These are phyloP conservation scores for Rhynchomys soricoides DNA, from an alignment of 2,113 vertebrate species.

Conservation along the genomic window DNA sequence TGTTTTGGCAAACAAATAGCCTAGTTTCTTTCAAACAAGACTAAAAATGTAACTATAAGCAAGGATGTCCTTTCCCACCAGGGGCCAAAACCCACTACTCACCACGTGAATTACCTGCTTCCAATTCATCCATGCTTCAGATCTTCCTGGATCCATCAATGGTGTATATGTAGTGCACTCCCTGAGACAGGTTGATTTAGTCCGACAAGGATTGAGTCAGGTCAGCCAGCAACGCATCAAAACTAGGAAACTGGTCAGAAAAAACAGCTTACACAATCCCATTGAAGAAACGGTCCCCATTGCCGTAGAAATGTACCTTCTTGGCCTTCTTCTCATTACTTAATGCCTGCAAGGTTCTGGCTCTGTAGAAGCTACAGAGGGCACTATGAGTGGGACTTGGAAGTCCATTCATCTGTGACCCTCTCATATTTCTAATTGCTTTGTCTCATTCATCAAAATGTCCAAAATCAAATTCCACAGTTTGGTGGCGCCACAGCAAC, in stretches of 20 bases:
- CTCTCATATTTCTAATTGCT: conserved; percentile 92
- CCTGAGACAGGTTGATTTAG: conserved; percentile 98
- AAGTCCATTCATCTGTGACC: conserved; percentile 94
- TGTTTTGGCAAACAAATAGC: conserved; percentile 11
- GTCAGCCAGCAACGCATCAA: conserved; percentile 96
- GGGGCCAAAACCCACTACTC: conserved; percentile 42
- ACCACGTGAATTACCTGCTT: conserved; percentile 91
- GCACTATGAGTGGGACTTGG: conserved; percentile 98
- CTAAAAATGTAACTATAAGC: conserved; percentile 6
- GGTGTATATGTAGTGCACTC: conserved; percentile 97
- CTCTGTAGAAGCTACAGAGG: conserved; percentile 99
- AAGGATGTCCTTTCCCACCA: conserved; percentile 35
- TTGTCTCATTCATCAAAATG: conserved; percentile 99
- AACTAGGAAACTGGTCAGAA: conserved; percentile 96
- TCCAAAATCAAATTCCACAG: conserved; percentile 99
- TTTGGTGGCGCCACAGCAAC: conserved; percentile 85
- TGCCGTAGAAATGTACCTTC: conserved; percentile 99
- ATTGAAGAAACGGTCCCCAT: conserved; percentile 99
- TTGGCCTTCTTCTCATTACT: conserved; percentile 99
- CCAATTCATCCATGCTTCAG: conserved; percentile 93
- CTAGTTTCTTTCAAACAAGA: background rate
- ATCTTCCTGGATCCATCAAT: conserved; percentile 94
- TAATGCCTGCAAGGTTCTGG: conserved; percentile 97
- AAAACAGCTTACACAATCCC: conserved; percentile 98
- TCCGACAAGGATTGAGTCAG: conserved; percentile 98